phyloP scores from a whole-genome alignment of 2,888 invertebrate genomes.

The Brachylomia viminalis region DNA sequence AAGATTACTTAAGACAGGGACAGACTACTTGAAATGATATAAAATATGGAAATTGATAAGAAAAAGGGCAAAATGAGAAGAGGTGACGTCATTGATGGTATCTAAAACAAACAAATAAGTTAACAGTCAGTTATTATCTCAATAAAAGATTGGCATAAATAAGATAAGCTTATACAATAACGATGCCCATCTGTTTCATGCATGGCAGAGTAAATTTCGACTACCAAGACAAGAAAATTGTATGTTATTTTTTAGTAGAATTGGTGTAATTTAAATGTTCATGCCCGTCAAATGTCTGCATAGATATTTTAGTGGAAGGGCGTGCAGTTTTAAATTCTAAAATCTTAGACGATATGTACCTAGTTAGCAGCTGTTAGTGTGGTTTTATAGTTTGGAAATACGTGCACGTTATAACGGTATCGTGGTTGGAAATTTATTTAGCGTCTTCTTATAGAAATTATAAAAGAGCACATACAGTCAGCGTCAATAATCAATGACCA shows the following conservation, averaged over 20 bases:
- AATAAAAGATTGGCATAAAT: neutral
- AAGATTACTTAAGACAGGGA: constrained; percentile 8
- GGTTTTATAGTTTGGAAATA: too few species aligned
- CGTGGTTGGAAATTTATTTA: too few species aligned
- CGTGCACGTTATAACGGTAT: too few species aligned
- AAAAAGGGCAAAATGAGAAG: neutral
- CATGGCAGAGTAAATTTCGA: neutral
- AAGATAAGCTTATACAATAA: neutral
- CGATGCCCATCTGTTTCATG: too few species aligned
- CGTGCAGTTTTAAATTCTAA: too few species aligned
- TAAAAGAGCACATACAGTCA: neutral
- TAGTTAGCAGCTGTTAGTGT: too few species aligned
- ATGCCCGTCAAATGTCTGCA: too few species aligned
- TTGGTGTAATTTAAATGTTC: too few species aligned
- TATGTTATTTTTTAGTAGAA: too few species aligned
- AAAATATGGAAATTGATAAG: constrained; percentile 36
- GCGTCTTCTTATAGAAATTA: too few species aligned
- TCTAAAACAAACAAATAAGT: constrained; percentile 1
- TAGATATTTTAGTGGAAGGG: too few species aligned
- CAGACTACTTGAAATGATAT: constrained; percentile 41
- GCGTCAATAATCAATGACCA: neutral
- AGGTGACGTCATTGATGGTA: neutral
- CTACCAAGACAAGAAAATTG: neutral
- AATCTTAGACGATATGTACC: too few species aligned
- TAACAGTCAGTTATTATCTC: neutral